Conservation (phyloP, 2,113 vertebrate species). For the Nyctibius bracteatus region DNA sequence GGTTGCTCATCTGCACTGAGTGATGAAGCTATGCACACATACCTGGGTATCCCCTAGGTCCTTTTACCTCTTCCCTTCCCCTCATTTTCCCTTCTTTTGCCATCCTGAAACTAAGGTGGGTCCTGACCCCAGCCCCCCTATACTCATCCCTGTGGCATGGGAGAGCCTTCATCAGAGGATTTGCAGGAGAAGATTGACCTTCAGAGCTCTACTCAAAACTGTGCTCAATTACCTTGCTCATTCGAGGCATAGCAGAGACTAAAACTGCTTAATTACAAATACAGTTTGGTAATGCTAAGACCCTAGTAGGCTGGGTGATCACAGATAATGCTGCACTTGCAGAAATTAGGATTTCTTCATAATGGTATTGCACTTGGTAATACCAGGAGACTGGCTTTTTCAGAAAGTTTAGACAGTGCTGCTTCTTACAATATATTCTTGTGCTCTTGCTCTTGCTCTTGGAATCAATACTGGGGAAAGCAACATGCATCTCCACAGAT, state of each 20-base stretch:
- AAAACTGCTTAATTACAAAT: background rate
- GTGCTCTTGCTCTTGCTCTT: background rate
- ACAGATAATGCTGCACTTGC: background rate
- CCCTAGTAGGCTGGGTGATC: background rate
- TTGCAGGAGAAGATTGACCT: background rate
- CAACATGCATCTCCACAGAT: background rate
- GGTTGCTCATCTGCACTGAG: background rate
- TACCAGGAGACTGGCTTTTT: background rate
- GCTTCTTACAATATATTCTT: background rate
- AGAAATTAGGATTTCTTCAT: background rate
- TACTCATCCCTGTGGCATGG: accelerated
- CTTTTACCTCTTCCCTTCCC: background rate
- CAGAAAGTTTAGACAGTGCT: background rate
- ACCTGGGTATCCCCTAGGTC: background rate
- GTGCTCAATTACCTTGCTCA: background rate
- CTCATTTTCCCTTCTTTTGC: background rate
- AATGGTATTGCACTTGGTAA: background rate
- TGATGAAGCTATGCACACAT: background rate
- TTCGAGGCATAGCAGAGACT: background rate
- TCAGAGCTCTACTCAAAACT: background rate
- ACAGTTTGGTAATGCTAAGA: background rate
- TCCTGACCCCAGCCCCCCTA: background rate
- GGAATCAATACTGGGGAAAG: background rate
- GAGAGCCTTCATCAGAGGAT: background rate
- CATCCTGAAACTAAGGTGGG: background rate